A percentile compares a stretch with the other conserved stretches of the same genome.
Conservation (phyloP, 2,888 invertebrate genomes). For the Heliconius charithonia region DNA sequence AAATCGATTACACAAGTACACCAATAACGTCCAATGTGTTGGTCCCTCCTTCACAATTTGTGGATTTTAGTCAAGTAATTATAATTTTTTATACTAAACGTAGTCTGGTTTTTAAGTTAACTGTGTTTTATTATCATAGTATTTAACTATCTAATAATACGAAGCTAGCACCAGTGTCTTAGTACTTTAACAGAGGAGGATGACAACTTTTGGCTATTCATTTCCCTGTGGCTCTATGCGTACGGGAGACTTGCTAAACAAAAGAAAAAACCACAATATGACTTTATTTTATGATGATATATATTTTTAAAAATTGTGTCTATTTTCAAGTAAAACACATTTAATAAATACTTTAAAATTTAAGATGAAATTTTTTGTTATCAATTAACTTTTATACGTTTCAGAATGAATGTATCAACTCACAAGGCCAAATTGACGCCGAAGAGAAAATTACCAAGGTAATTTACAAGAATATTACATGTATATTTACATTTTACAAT, state of each 20-base stretch:
- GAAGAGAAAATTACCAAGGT: slow-evolving; percentile 14
- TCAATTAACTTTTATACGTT: neutral
- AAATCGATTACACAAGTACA: slow-evolving; percentile 56
- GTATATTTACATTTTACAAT: neutral
- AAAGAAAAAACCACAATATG: no score
- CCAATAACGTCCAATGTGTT: slow-evolving; percentile 53
- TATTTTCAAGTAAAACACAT: no score
- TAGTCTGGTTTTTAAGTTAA: neutral
- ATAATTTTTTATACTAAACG: neutral
- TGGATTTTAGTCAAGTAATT: slow-evolving; percentile 60
- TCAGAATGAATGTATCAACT: slow-evolving; percentile 9
- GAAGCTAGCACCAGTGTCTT: no score
- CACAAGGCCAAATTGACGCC: neutral
- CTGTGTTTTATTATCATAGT: neutral
- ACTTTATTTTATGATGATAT: no score
- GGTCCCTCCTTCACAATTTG: slow-evolving; percentile 69
- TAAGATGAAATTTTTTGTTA: neutral
- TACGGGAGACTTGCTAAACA: no score
- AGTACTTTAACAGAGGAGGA: no score
- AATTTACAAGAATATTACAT: neutral
- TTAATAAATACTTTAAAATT: no score
- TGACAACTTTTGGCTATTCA: no score
- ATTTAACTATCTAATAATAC: no score
- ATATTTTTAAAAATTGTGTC: no score
- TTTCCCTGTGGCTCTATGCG: no score